Base-by-base conservation (phyloP, 2,888 invertebrate genomes). In the Esperia sulphurella region DNA sequence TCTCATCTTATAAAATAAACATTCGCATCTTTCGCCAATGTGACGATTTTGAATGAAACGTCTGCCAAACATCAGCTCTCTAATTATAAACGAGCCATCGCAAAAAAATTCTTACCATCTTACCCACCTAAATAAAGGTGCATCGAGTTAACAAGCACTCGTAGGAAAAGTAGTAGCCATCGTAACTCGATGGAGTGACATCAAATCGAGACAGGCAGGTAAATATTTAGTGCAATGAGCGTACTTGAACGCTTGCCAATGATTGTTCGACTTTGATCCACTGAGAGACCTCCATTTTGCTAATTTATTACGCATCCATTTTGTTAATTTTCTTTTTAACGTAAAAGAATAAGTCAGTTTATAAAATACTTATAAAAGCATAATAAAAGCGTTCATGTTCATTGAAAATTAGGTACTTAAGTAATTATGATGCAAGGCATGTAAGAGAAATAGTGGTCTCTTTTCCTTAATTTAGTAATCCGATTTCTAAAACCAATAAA, bases 221-320 rank as follows among this genome's bases (percentile, higher is more conserved):
- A 83, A 85, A 86, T 79, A 83, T 82, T 82, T 78, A 77, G 81
- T 78, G 75, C 81, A 77, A 65, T 69, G 68, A 66, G 66, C 75
- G 83, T 79, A 79, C 85, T 86, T 86, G 86, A 85, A 79, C 61
- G 52, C 59, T 62, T 82, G 86, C 85, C 85, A 85, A 79, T 77
- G 63, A 84, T 83, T 83, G 82, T 83, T 75, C 79, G 79, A 78
- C 78, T 77, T 76, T 77, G 76, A 84, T 84, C 82, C 77, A 61
- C 71, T 59, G 64, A 63, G 64, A 77, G 79, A 77, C 79, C 77
- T 78, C 75, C 68, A 73, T 75, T 71, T 61, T 55, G 71, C 68
- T 40, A 41, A 46, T 46, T 46, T 46, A 46, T 35, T 29, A 38
- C 33, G 21, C 28, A n/a, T n/a, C n/a, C 35, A 41, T 50, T 46